These are phyloP conservation scores for Dicranocentrus wangi DNA, from an alignment of 2,888 invertebrate genomes.

Conservation along the genomic window DNA sequence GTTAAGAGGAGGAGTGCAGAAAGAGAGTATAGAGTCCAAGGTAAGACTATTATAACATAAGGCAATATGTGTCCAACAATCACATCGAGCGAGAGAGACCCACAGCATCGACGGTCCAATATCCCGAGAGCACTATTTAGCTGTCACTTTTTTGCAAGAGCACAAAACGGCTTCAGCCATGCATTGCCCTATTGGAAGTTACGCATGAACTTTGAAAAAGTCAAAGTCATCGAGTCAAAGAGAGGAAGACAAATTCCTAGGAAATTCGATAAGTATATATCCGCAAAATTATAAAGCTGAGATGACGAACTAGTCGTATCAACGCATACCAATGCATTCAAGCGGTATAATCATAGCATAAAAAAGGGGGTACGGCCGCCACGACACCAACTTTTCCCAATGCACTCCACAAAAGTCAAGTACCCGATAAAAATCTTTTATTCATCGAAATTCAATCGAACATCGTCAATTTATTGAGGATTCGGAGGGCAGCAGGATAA, in stretches of 20 bases:
- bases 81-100: too few relatives aligned
- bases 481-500: constrained; percentile 1
- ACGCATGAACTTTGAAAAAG: constrained; percentile 15
- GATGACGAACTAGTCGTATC: neutral
- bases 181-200: too few relatives aligned
- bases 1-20: neutral
- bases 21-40: too few relatives aligned
- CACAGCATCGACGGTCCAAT: too few relatives aligned
- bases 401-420: constrained; percentile 4
- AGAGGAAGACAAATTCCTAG: neutral
- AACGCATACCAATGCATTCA: too few relatives aligned
- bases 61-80: too few relatives aligned
- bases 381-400: neutral
- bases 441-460: constrained; percentile 26
- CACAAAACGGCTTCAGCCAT: too few relatives aligned
- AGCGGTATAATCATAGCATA: too few relatives aligned
- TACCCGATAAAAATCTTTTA: constrained; percentile 30
- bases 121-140: too few relatives aligned
- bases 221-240: constrained; percentile 2
- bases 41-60: too few relatives aligned
- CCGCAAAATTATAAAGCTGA: neutral
- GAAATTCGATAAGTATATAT: constrained; percentile 6
- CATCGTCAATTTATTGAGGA: constrained; percentile 29
- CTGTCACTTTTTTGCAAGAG: too few relatives aligned
- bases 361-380: neutral